phyloP scores from a whole-genome alignment of 1,140 invertebrate genomes.

The Monomorium pharaonis region DNA sequence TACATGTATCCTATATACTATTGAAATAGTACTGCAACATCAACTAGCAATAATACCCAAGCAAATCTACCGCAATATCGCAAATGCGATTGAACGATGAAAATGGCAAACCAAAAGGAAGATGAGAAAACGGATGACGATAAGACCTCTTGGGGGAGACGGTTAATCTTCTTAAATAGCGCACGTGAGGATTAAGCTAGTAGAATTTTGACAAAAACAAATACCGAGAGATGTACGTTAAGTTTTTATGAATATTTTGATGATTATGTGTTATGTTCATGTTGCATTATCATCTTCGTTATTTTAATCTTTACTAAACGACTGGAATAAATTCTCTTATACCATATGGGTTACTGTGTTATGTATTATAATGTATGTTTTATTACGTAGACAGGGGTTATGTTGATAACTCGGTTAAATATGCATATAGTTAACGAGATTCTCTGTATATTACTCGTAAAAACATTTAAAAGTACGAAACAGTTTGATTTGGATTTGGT shows the following conservation, averaged over 20 bases:
- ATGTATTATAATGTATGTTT: not conserved
- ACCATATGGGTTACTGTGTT: not conserved
- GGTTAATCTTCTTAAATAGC: constrained; percentile 65
- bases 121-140: constrained; percentile 22
- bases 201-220: constrained; percentile 23
- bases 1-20: not conserved
- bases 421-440: not conserved
- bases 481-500: not conserved
- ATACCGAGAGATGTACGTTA: not conserved
- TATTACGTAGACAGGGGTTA: not conserved
- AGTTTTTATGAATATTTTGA: not conserved
- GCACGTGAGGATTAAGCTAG: constrained; percentile 69
- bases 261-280: not conserved
- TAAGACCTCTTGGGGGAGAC: constrained; percentile 59
- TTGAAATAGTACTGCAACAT: not conserved
- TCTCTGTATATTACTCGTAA: not conserved
- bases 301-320: not conserved
- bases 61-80: not conserved
- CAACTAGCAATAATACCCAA: not conserved
- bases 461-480: not conserved
- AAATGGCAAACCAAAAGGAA: constrained; percentile 15
- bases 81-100: not conserved
- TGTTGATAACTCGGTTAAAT: not conserved
- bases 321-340: not conserved
- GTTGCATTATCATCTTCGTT: not conserved